Conservation (phyloP, 2,888 invertebrate species). For the Hylaea fasciaria region DNA sequence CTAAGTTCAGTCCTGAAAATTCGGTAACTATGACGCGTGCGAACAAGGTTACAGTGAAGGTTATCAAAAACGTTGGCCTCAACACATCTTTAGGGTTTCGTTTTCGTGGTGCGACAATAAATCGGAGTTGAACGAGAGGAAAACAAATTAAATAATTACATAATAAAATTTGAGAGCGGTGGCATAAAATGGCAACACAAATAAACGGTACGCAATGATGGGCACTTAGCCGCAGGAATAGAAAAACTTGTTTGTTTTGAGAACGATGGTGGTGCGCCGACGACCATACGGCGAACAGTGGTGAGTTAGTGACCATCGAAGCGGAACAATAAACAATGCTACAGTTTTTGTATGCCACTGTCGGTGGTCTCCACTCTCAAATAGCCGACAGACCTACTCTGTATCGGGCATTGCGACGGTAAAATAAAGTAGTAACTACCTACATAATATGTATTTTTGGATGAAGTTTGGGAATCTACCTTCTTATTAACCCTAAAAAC, state of each 20-base stretch:
- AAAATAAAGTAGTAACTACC: too few relatives aligned
- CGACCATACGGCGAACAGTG: conserved; percentile 38
- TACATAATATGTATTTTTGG: too few relatives aligned
- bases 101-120: too few relatives aligned
- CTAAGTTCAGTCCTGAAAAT: too few relatives aligned
- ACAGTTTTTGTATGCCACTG: conserved; percentile 33
- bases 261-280: conserved; percentile 54
- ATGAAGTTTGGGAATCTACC: too few relatives aligned
- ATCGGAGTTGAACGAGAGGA: conserved; percentile 5
- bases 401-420: neutral
- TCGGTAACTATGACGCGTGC: too few relatives aligned
- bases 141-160: conserved; percentile 31
- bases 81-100: too few relatives aligned
- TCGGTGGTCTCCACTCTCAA: conserved; percentile 5
- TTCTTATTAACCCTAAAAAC: too few relatives aligned
- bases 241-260: conserved; percentile 69
- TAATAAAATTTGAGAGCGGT: conserved; percentile 46
- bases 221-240: conserved; percentile 64
- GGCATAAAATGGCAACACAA: conserved; percentile 49
- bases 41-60: too few relatives aligned
- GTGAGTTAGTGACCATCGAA: conserved; percentile 29
- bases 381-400: neutral
- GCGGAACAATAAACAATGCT: conserved; percentile 40
- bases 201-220: conserved; percentile 65
- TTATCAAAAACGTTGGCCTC: too few relatives aligned